Conservation (phyloP, 1,140 invertebrate species). For the Chironomus tepperi region DNA sequence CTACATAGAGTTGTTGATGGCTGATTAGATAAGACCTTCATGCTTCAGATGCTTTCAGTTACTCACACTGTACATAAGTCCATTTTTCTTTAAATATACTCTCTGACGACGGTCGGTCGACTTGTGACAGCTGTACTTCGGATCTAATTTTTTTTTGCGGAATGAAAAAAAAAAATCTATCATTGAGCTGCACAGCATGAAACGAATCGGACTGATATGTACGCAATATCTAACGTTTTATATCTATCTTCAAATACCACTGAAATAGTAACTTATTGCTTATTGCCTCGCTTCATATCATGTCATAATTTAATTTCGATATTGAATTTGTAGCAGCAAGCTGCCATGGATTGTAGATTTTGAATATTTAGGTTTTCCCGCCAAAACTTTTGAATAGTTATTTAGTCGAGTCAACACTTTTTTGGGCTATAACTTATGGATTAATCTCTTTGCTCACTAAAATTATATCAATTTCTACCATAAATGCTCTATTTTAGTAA, state of each 20-base stretch:
- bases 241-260: not conserved
- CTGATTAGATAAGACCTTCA: slow-evolving; percentile 24
- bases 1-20: slow-evolving; percentile 8
- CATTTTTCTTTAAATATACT: not conserved
- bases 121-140: slow-evolving; percentile 8
- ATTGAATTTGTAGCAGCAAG: too few relatives aligned
- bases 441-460: too few relatives aligned
- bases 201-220: not conserved
- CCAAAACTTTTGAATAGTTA: too few relatives aligned
- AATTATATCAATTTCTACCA: too few relatives aligned
- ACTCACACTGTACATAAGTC: not conserved
- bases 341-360: too few relatives aligned
- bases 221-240: not conserved
- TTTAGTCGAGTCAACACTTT: too few relatives aligned
- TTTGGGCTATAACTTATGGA: too few relatives aligned
- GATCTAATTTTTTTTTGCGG: not conserved
- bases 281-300: too few relatives aligned
- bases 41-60: slow-evolving; percentile 16
- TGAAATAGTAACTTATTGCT: too few relatives aligned
- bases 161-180: slow-evolving; percentile 15
- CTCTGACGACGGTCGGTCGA: not conserved
- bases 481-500: too few relatives aligned
- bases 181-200: slow-evolving; percentile 1
- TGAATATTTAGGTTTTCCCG: too few relatives aligned
- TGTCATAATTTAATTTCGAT: too few relatives aligned